Conservation (phyloP, 2,888 invertebrate species). For the Coecobrya sp. region DNA sequence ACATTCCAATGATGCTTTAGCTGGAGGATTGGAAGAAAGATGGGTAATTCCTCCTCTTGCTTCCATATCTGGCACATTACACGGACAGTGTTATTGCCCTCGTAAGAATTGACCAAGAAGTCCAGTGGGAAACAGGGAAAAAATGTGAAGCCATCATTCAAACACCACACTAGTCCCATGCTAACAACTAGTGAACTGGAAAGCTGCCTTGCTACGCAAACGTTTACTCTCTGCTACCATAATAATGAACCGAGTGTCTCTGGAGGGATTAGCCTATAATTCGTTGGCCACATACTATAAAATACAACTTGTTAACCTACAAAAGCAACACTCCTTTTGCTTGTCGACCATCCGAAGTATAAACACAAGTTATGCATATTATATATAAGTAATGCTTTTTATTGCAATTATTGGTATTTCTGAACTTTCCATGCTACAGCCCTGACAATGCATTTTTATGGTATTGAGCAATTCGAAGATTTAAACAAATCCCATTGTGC, state of each 20-base stretch:
- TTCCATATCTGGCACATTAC: slow-evolving; percentile 54
- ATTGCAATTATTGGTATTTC: not conserved
- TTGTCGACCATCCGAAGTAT: not conserved
- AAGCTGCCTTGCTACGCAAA: not conserved
- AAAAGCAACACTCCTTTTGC: too few species aligned
- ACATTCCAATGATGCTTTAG: slow-evolving; percentile 5
- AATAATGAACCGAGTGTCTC: slow-evolving; percentile 63
- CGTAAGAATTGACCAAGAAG: slow-evolving; percentile 72
- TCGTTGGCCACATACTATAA: not conserved
- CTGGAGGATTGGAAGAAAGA: slow-evolving; percentile 13
- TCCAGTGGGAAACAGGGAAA: slow-evolving; percentile 67
- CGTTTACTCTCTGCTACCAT: slow-evolving; percentile 52
- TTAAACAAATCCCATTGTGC: too few species aligned
- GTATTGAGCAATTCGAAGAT: too few species aligned
- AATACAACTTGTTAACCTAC: not conserved
- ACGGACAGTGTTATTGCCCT: slow-evolving; percentile 69
- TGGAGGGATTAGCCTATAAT: slow-evolving; percentile 52
- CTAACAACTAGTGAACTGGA: not conserved
- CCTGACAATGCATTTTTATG: not conserved
- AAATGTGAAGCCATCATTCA: slow-evolving; percentile 72
- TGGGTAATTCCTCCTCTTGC: not conserved
- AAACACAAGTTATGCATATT: not conserved
- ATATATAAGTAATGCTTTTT: too few species aligned
- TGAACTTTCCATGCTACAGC: not conserved
- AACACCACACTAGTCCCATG: slow-evolving; percentile 25